A percentile compares a stretch with the other conserved stretches of the same genome.
Evolutionary conservation across 2,113 vertebrate genomes (phyloP).

Genomic region (Amphilophus citrinellus): DNA sequence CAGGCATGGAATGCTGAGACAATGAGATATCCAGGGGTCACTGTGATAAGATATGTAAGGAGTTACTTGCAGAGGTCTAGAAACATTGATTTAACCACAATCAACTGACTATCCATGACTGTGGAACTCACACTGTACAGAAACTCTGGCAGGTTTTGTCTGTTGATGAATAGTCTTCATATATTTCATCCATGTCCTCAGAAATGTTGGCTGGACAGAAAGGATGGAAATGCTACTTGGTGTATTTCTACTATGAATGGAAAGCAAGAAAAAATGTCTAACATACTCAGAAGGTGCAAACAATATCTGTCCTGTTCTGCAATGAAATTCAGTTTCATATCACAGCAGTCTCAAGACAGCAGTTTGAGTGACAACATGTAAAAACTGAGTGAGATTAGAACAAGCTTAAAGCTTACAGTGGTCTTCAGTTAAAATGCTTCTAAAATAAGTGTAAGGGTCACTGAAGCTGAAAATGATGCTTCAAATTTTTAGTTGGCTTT

Average conservation of each 20-base stretch:
- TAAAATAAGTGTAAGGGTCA: background rate
- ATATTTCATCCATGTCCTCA: background rate
- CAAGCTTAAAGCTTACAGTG: background rate
- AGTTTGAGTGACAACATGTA: background rate
- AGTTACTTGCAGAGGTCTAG: background rate
- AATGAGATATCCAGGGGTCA: background rate
- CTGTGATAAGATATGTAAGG: background rate
- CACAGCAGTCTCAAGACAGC: background rate
- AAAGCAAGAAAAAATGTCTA: background rate
- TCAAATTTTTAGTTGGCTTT: background rate
- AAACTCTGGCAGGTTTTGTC: background rate
- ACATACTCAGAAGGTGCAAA: background rate
- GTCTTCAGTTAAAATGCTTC: background rate
- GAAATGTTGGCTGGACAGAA: background rate
- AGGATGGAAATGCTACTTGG: background rate
- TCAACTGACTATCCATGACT: background rate
- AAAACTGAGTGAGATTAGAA: background rate
- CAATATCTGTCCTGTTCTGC: background rate
- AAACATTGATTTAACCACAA: background rate
- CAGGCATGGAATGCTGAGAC: background rate
- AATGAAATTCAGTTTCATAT: background rate
- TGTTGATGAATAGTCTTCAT: background rate
- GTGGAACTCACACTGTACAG: background rate
- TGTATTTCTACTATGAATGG: background rate
- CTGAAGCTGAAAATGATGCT: background rate